Base-by-base conservation (phyloP, 2,888 invertebrate species). In the Eumacrocentrus americanus region DNA sequence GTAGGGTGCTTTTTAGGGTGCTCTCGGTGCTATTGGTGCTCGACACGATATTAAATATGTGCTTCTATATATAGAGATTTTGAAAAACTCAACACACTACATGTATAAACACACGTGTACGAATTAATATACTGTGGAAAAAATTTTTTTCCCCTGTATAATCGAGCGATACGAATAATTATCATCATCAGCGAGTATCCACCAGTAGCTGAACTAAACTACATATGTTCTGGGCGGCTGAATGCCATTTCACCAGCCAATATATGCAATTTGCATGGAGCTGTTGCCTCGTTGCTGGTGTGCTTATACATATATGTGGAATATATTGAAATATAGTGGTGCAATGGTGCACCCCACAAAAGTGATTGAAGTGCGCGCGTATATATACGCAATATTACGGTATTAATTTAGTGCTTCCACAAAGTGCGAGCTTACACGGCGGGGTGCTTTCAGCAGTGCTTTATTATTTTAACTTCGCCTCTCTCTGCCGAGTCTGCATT, bases 341-440 rank as follows among this genome's bases (percentile, higher is more conserved):
- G 58, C 67, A 59, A 62, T 62, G 57, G 62, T 63, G 60, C 58
- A 48, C 56, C 61, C 61, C 62, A 63, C 51, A 63, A 63, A 40
- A 54, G 61, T 64, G 64, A 62, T 58, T 46, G 52, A 58, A 60
- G 66, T 62, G 62, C 63, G 52, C 63, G 48, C 35, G n/a, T n/a
- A 29, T 29, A 6, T 29, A 29, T 6, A 63, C 54, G 62, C 66
- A 65, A 64, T 65, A 46, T 60, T 66, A 62, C 66, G 66, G 58
- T 64, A 67, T 68, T 66, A 50, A 66, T 68, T 68, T 74, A 72
- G 64, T 78, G 78, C 76, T 74, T 76, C n/a, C 70, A 75, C 71
- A 76, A 73, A 78, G 78, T 78, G 78, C 79, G 78, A 78, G 75
- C 74, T 78, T 74, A 73, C 70, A 76, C 74, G 75, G 72, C 71